A percentile compares a stretch with the other conserved stretches of the same genome.
These are phyloP conservation scores for Phalloptychus januarius DNA, from an alignment of 2,797 vertebrate genomes.

Conservation along the genomic window DNA sequence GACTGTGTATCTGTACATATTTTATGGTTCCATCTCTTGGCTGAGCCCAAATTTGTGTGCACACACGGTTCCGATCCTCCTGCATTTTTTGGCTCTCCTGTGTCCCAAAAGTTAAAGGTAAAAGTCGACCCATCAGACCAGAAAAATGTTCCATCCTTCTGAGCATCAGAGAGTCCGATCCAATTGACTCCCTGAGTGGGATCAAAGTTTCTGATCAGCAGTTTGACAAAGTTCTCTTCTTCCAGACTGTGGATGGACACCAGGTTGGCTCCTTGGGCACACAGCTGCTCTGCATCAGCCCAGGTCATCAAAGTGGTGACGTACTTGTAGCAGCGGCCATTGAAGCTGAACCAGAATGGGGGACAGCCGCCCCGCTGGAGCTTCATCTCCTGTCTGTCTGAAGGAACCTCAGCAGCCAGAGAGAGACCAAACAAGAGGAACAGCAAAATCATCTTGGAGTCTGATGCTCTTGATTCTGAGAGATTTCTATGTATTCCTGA, in stretches of 20 bases:
- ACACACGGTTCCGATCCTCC: background rate
- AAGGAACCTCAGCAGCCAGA: conserved; percentile 7
- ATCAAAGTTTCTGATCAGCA: conserved; percentile 31
- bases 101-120: background rate
- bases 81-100: background rate
- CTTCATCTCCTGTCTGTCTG: background rate
- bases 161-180: conserved; percentile 18
- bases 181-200: fast-evolving
- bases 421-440: conserved; percentile 10
- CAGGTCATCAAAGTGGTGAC: background rate
- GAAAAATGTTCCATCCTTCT: conserved; percentile 29
- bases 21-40: background rate
- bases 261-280: conserved; percentile 30
- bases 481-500: background rate
- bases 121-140: conserved; percentile 34
- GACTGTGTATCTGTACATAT: fast-evolving
- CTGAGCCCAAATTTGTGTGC: background rate
- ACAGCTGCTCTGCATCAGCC: conserved; percentile 41
- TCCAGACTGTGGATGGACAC: conserved; percentile 24
- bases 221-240: background rate
- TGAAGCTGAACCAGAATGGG: conserved; percentile 19
- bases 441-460: background rate
- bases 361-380: background rate
- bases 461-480: background rate
- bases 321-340: conserved; percentile 32